A percentile compares a stretch with the other conserved stretches of the same genome.
Conservation (phyloP, 2,888 invertebrate species). For the Aporophyla lueneburgensis region DNA sequence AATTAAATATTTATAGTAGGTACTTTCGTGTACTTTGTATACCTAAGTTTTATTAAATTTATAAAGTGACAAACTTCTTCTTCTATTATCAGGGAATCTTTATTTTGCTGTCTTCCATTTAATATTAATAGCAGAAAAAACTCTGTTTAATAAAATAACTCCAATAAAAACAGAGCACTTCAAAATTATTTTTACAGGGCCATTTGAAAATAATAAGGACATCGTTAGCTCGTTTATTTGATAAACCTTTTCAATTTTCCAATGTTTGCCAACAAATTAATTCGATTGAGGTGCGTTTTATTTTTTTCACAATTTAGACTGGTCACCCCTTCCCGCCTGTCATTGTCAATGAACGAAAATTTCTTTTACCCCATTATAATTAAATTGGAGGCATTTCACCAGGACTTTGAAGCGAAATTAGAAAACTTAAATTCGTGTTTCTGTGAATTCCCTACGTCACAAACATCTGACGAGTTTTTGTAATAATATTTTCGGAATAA, state of each 20-base stretch:
- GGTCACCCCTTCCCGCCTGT: conserved; percentile 21
- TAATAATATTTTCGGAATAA: conserved; percentile 63
- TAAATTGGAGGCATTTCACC: conserved; percentile 70
- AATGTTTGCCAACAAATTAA: conserved; percentile 51
- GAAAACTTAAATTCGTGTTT: conserved; percentile 73
- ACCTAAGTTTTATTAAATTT: background rate
- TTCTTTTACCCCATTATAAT: conserved; percentile 68
- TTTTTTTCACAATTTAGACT: conserved; percentile 18
- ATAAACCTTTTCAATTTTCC: conserved; percentile 9
- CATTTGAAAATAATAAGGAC: background rate
- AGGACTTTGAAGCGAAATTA: conserved; percentile 71
- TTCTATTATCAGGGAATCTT: background rate
- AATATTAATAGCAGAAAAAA: background rate
- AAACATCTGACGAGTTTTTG: conserved; percentile 71
- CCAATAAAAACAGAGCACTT: background rate
- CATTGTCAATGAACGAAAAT: conserved; percentile 47
- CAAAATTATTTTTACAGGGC: background rate
- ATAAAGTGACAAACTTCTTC: background rate
- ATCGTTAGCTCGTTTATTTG: background rate
- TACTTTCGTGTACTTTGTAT: too few species aligned
- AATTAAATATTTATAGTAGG: too few species aligned
- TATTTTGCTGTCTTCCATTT: background rate
- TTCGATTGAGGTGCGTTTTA: conserved; percentile 25
- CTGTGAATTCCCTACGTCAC: conserved; percentile 66
- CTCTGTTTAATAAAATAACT: background rate